Evolutionary conservation across 2,888 invertebrate species (phyloP), one percentile per base, ranked within the genome.

Genomic region (Pseudeuparius sepicola): DNA sequence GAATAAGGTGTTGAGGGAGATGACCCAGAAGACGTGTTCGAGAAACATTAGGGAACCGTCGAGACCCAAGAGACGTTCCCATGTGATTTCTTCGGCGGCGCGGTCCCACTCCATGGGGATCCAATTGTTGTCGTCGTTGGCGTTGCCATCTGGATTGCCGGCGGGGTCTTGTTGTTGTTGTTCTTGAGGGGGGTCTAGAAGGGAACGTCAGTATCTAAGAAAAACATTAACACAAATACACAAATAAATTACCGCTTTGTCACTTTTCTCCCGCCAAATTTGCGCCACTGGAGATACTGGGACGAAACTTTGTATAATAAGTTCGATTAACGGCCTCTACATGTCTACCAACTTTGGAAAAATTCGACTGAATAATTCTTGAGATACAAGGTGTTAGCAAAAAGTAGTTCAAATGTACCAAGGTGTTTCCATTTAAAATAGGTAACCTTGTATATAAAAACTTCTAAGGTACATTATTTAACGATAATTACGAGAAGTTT

Each of bases 1-100:
- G 59, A 97, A 97, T 36, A 97, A 69, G 1, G 96, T 93, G 57
- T 98, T 97, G 15, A 98, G 65, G 0, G 94, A 93, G 12, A 97
- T 90, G 14, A 97, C 94, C 97, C 97, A 98, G 59, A 98, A 96
- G 0, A 98, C 96, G 67, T 98, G 97, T 60, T 98, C 98, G 34
- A 98, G 64, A 58, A 98, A 98, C 29, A 94, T 85, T 51, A 97
- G 73, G 0, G 96, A 96, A 0, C 97, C 97, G 63, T 98, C 97
- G 6, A 98, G 64, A 0, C 97, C 97, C 1, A 98, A 68, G 4
- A 98, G 67, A 44, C 94, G 74, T 58, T 98, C 97, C 98, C 98
- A 98, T 0, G 97, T 98, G 14, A 98, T 66, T 60, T 98, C 98
- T 56, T 96, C 98, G 7, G 89, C 92, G 0, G 93, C 93, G 43